Evolutionary conservation across 2,888 invertebrate species (phyloP), one percentile per base, ranked within the genome.

Genomic region (Hypercompe scribonia): DNA sequence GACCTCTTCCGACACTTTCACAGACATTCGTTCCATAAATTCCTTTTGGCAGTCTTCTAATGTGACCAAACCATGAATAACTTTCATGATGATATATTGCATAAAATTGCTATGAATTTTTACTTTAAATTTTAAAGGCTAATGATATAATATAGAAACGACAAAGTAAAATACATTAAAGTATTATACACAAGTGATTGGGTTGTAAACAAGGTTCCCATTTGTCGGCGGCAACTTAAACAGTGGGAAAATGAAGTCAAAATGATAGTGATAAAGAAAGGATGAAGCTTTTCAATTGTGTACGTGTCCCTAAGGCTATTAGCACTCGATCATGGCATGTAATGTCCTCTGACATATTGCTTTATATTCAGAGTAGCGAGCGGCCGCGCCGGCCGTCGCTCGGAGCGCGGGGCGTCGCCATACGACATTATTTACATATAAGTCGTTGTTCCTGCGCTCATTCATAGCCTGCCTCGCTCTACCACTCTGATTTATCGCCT

Each of bases 391-490:
- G 84, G 84, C 89, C 89, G 91, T 87, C 89, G 90, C 11, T 61
- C 66, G 66, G 42, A 15, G 58, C 61, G 61, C 58, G 36, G 69
- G 69, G 69, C 34, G 50, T 66, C 54, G 54, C 39, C 90, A 86
- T 90, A 90, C 90, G 89, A 92, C 92, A 89, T 92, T 94, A 95
- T 95, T 95, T 94, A 94, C 95, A 94, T 94, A 93, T 90, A 94
- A 90, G 91, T 91, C 93, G 92, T 92, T 93, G 93, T 93, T 94
- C 93, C 91, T 88, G 86, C 74, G 90, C 90, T 93, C 95, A 94
- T 94, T 94, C 94, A 92, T 91, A 87, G 91, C 89, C 87, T 87
- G 88, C 88, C 89, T 84, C 87, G 89, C 88, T 87, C 90, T 87
- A 84, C 85, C 88, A 87, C 83, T 88, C 90, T 94, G 95, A 95